phyloP scores from a whole-genome alignment of 1,140 invertebrate genomes.

The Drosophila baimaii region DNA sequence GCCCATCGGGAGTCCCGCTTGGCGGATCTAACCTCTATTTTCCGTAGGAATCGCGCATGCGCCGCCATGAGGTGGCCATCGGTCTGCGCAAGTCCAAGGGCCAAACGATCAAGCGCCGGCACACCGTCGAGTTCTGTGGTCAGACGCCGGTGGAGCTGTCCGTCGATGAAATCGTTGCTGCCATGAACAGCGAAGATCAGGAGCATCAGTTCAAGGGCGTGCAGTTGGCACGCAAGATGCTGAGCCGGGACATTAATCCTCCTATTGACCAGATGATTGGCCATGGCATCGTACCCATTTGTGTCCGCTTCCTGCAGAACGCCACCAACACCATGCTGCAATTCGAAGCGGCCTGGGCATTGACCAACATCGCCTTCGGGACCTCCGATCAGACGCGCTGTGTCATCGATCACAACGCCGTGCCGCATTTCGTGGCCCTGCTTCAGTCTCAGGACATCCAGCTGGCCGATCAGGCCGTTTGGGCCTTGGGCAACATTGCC shows the following conservation, averaged over 20 bases:
- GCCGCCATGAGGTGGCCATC: conserved; percentile 93
- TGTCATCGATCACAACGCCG: conserved; percentile 93
- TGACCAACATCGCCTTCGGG: conserved; percentile 99
- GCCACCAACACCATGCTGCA: conserved; percentile 91
- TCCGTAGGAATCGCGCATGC: conserved; percentile 95
- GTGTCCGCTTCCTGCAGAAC: conserved; percentile 90
- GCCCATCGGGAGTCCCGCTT: too few relatives aligned
- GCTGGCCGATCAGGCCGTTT: conserved; percentile 97
- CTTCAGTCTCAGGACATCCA: conserved; percentile 90
- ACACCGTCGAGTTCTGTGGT: conserved; percentile 88
- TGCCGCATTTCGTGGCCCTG: conserved; percentile 92
- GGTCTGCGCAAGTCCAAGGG: conserved; percentile 97
- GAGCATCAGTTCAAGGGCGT: conserved; percentile 88
- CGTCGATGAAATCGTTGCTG: conserved; percentile 87
- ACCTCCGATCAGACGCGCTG: conserved; percentile 95
- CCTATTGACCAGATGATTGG: conserved; percentile 96
- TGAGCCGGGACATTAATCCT: conserved; percentile 96
- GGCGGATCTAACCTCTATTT: too few relatives aligned
- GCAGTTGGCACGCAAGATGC: conserved; percentile 92
- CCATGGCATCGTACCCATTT: conserved; percentile 93
- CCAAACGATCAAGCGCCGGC: conserved; percentile 95
- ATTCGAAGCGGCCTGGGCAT: conserved; percentile 98
- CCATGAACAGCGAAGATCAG: conserved; percentile 88
- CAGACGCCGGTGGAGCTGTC: conserved; percentile 84
- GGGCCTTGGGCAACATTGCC: conserved; percentile 99